Conservation (phyloP, 2,888 invertebrate genomes). For the Polyommatus iphigenia region DNA sequence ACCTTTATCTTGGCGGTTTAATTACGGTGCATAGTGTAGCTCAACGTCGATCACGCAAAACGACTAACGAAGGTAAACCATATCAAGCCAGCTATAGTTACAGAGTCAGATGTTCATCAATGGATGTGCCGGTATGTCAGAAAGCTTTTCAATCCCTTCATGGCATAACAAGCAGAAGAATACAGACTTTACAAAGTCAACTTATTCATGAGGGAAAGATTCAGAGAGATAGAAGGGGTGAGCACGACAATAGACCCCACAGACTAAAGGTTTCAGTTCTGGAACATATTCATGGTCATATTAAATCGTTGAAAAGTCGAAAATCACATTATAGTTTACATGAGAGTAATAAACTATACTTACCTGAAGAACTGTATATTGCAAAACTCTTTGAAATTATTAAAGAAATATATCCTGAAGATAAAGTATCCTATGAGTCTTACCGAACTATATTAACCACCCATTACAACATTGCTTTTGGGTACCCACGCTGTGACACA, state of each 20-base stretch:
- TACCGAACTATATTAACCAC: too few species aligned
- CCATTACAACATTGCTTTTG: too few species aligned
- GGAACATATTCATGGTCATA: neutral
- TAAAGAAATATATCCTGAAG: too few species aligned
- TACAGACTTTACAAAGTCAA: neutral
- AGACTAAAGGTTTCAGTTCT: neutral
- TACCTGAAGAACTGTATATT: too few species aligned
- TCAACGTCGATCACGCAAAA: neutral
- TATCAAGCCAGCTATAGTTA: neutral
- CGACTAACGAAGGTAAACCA: neutral
- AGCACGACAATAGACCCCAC: neutral
- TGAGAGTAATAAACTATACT: too few species aligned
- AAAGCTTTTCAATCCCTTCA: neutral
- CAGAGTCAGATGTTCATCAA: neutral
- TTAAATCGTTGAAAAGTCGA: neutral
- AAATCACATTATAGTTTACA: neutral
- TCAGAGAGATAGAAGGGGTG: neutral
- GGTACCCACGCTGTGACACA: too few species aligned
- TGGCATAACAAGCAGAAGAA: neutral
- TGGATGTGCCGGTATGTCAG: neutral
- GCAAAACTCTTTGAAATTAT: too few species aligned
- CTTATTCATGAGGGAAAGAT: neutral
- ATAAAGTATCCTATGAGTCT: too few species aligned
- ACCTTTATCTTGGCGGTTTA: neutral
- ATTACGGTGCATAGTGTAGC: neutral